Evolutionary conservation across 1,140 invertebrate species (phyloP).

Genomic region (Drosophila orosa): DNA sequence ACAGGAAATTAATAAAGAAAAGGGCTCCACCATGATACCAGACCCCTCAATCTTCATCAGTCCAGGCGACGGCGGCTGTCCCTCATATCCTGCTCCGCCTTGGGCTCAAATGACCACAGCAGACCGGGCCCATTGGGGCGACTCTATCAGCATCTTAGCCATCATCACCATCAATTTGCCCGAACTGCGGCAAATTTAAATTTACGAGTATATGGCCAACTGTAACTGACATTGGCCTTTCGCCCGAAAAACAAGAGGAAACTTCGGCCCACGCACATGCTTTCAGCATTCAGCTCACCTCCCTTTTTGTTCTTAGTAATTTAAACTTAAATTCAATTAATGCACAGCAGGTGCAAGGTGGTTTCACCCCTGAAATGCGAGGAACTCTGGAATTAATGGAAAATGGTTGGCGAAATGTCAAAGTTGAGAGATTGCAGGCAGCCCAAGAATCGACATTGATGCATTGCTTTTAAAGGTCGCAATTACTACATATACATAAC

Average conservation of each 20-base stretch:
- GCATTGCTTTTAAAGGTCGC: slow-evolving; percentile 11
- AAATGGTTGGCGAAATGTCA: slow-evolving; percentile 25
- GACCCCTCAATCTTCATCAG: slow-evolving; percentile 51
- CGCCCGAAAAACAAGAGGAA: slow-evolving; percentile 5
- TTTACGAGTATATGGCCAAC: slow-evolving; percentile 34
- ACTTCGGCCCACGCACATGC: slow-evolving; percentile 29
- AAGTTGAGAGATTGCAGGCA: slow-evolving; percentile 27
- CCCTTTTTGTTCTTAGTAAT: slow-evolving; percentile 4
- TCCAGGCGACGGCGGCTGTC: slow-evolving; percentile 7
- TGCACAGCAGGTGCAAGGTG: slow-evolving; percentile 31
- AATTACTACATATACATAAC: neutral
- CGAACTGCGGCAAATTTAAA: slow-evolving; percentile 46
- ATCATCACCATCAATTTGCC: slow-evolving; percentile 25
- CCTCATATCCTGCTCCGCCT: neutral
- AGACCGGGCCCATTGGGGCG: slow-evolving; percentile 40
- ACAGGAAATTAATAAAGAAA: slow-evolving; percentile 81
- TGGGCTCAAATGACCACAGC: slow-evolving; percentile 61
- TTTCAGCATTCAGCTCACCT: neutral
- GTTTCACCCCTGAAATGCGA: neutral
- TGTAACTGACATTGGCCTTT: slow-evolving; percentile 25
- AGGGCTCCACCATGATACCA: slow-evolving; percentile 37
- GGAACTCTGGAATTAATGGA: slow-evolving; percentile 16
- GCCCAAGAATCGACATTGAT: slow-evolving; percentile 24
- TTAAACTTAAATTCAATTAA: slow-evolving; percentile 48
- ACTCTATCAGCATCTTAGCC: slow-evolving; percentile 46